A percentile compares a stretch with the other conserved stretches of the same genome.
Evolutionary conservation across 2,797 vertebrate species (phyloP).

Genomic region (Lepilemur ruficaudatus): DNA sequence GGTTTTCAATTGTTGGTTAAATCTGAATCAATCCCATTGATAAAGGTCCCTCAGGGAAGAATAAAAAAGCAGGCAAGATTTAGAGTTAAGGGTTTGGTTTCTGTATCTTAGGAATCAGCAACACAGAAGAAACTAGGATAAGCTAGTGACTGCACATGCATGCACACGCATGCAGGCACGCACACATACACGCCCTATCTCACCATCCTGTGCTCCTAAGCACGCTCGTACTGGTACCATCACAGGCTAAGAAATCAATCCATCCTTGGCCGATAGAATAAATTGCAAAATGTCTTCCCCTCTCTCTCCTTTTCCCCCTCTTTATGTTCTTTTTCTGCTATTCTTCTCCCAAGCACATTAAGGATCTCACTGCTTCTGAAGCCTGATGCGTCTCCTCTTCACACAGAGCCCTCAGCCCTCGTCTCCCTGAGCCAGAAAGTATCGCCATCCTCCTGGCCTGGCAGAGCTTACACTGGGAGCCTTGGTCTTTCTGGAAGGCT

Average conservation of each 20-base stretch:
- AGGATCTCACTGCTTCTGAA: background rate
- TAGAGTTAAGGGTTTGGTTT: background rate
- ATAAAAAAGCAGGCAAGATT: background rate
- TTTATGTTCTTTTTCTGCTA: no score
- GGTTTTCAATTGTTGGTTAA: background rate
- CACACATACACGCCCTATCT: accelerated
- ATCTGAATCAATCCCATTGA: background rate
- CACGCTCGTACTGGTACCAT: background rate
- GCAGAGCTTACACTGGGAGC: background rate
- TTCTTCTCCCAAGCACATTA: background rate
- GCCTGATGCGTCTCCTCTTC: background rate
- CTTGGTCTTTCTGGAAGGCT: background rate
- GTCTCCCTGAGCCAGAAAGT: background rate
- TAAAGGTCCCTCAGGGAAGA: background rate
- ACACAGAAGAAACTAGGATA: background rate
- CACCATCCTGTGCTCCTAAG: background rate
- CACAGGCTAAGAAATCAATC: accelerated
- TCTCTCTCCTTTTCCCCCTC: background rate
- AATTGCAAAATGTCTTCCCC: background rate
- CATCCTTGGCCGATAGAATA: background rate
- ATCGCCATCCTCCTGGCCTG: background rate
- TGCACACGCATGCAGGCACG: accelerated
- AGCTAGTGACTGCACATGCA: accelerated
- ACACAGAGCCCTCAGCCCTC: background rate
- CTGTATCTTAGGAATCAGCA: background rate